Conservation (phyloP, 2,797 vertebrate species). For the Poeciliopsis gracilis region DNA sequence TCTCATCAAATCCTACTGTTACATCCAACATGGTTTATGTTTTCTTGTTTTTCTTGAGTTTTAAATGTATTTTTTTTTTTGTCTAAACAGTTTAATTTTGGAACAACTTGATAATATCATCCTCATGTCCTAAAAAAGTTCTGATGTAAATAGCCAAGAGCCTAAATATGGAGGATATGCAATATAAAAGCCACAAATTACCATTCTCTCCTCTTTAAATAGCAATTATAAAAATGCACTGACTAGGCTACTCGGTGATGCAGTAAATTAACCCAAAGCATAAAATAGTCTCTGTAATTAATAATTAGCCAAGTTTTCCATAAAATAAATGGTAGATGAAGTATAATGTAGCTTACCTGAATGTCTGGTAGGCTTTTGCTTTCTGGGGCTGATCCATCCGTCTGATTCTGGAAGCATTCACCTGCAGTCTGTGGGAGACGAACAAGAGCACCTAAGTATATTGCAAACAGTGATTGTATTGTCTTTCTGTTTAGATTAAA, state of each 20-base stretch:
- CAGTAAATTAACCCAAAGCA: background rate
- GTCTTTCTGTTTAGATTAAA: constrained; percentile 10
- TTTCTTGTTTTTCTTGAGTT: background rate
- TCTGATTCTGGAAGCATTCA: constrained; percentile 79
- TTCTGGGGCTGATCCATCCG: constrained; percentile 68
- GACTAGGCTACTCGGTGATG: background rate
- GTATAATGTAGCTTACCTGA: constrained; percentile 68
- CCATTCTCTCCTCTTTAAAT: background rate
- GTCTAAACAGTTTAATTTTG: background rate
- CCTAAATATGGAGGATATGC: background rate
- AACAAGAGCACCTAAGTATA: constrained; percentile 15
- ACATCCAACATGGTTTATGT: background rate
- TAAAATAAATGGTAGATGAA: background rate
- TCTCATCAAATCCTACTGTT: background rate
- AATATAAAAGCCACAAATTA: background rate
- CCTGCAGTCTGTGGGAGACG: constrained; percentile 64
- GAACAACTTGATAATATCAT: background rate
- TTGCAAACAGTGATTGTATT: background rate
- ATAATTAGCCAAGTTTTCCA: background rate
- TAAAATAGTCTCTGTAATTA: constrained; percentile 1
- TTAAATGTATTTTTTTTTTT: background rate
- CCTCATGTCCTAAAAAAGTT: background rate
- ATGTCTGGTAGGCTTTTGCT: constrained; percentile 73
- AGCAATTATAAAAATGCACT: background rate
- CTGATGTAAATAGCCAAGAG: background rate